Evolutionary conservation across 2,797 vertebrate genomes (phyloP), one percentile per base, ranked within the genome.

Genomic region (Eleutherodactylus coqui): DNA sequence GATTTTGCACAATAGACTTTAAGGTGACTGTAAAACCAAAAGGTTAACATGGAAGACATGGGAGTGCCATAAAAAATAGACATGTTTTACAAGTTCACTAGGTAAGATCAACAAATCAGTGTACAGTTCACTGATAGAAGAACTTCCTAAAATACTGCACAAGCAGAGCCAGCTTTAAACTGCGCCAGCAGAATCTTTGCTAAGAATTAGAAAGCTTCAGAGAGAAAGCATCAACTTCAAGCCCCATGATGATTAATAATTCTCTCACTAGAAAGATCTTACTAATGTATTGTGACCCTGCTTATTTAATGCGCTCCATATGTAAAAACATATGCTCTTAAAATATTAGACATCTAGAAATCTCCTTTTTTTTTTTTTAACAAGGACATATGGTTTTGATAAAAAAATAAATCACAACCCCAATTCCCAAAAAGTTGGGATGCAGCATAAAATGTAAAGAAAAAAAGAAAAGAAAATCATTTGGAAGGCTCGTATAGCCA

Each of bases 101-200:
- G 45, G 45, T 67, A 67, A 64, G 49, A 77, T 67, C 58, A 84
- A 69, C 60, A 60, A 84, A 84, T 32, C 64, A 51, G 36, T 27
- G 47, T 27, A 53, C 36, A 49, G 32, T 64, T 80, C 78, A 67
- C 5, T 38, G 64, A 38, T n/a, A 36, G 17, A 36, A 41, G 47
- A 70, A 36, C 38, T 19, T 24, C 5, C 24, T 51, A 43, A n/a
- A 34, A 78, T 17, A 51, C 41, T 58, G 47, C 58, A 64, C 82
- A 64, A 73, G 51, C 49, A 41, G 58, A 38, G 55, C 13, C 3
- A 36, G 79, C 70, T 78, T 67, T 67, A 29, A 14, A 34, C 64
- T 76, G n/a, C 34, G 29, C 82, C 41, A 82, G 45, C 13, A 36
- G 29, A 78, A 51, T 78, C 78, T 84, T 73, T 78, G 34, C 83